Conservation (phyloP, 2,888 invertebrate genomes). For the Erynnis tages region DNA sequence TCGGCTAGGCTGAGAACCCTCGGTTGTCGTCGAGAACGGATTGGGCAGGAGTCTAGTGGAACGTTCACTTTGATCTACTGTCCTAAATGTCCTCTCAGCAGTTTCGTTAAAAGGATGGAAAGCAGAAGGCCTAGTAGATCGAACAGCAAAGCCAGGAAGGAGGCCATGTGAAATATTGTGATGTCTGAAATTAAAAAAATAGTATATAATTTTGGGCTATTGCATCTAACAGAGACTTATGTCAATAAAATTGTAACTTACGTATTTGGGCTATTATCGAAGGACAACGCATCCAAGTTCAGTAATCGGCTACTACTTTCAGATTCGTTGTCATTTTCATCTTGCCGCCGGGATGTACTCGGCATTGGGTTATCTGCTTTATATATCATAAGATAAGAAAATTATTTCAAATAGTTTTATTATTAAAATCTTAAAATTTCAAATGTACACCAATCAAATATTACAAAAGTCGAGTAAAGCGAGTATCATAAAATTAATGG, state of each 20-base stretch:
- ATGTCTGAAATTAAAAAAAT: slow-evolving; percentile 53
- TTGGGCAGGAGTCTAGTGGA: slow-evolving; percentile 62
- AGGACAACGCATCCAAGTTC: slow-evolving; percentile 63
- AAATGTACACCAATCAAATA: no score
- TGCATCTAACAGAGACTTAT: background rate
- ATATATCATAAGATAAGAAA: no score
- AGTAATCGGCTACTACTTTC: slow-evolving; percentile 55
- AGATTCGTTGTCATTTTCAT: slow-evolving; percentile 43
- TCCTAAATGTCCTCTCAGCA: slow-evolving; percentile 51
- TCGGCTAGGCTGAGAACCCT: slow-evolving; percentile 43
- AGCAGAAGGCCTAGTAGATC: slow-evolving; percentile 63
- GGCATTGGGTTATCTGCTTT: slow-evolving; percentile 43
- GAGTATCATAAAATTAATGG: no score
- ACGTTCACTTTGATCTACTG: slow-evolving; percentile 56
- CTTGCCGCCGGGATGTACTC: slow-evolving; percentile 48
- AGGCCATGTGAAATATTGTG: slow-evolving; percentile 48
- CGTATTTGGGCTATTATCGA: slow-evolving; percentile 55
- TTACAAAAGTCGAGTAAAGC: no score
- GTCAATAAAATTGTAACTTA: slow-evolving; percentile 31
- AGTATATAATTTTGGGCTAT: background rate
- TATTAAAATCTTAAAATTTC: no score
- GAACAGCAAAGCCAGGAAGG: slow-evolving; percentile 49
- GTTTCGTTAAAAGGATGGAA: slow-evolving; percentile 62
- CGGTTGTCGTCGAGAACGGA: slow-evolving; percentile 60
- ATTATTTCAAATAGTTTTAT: no score